These are phyloP conservation scores for Leptinotarsa rubiginosa DNA, from an alignment of 2,888 invertebrate species.

Conservation along the genomic window DNA sequence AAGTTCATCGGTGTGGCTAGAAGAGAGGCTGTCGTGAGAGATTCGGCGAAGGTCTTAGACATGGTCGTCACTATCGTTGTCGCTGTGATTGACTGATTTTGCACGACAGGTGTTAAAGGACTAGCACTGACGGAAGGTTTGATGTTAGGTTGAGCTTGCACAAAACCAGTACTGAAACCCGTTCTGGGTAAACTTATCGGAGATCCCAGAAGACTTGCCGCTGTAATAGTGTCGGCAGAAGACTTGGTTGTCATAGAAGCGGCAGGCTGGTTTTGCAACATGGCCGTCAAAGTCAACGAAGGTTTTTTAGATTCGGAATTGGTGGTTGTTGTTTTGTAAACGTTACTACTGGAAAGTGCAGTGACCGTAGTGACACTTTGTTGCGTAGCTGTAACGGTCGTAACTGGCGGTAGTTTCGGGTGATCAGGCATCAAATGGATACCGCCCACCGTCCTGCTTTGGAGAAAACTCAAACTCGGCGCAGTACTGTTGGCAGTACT, in stretches of 20 bases:
- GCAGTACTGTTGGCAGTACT: slow-evolving; percentile 33
- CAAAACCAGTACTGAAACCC: slow-evolving; percentile 60
- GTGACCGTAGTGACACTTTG: slow-evolving; percentile 33
- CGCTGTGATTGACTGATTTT: slow-evolving; percentile 64
- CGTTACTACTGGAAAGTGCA: slow-evolving; percentile 31
- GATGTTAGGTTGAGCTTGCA: slow-evolving; percentile 62
- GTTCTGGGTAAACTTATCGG: slow-evolving; percentile 60
- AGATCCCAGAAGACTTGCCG: slow-evolving; percentile 64
- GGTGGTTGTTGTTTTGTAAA: slow-evolving; percentile 43
- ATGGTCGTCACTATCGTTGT: slow-evolving; percentile 60
- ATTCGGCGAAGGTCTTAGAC: slow-evolving; percentile 57
- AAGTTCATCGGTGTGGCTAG: slow-evolving; percentile 62
- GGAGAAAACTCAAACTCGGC: slow-evolving; percentile 50
- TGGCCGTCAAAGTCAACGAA: slow-evolving; percentile 64
- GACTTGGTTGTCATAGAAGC: slow-evolving; percentile 63
- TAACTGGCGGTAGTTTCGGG: slow-evolving; percentile 57
- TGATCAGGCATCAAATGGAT: slow-evolving; percentile 60
- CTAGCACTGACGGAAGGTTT: slow-evolving; percentile 52
- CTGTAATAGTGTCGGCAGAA: slow-evolving; percentile 64
- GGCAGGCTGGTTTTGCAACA: slow-evolving; percentile 66
- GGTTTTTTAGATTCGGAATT: slow-evolving; percentile 52
- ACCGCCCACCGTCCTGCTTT: slow-evolving; percentile 49
- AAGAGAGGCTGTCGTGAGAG: slow-evolving; percentile 64
- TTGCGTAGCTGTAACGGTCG: slow-evolving; percentile 48
- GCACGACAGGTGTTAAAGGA: slow-evolving; percentile 63